A percentile compares a stretch with the other conserved stretches of the same genome.
phyloP scores from a whole-genome alignment of 2,888 invertebrate genomes.

The Euzetes globulus region DNA sequence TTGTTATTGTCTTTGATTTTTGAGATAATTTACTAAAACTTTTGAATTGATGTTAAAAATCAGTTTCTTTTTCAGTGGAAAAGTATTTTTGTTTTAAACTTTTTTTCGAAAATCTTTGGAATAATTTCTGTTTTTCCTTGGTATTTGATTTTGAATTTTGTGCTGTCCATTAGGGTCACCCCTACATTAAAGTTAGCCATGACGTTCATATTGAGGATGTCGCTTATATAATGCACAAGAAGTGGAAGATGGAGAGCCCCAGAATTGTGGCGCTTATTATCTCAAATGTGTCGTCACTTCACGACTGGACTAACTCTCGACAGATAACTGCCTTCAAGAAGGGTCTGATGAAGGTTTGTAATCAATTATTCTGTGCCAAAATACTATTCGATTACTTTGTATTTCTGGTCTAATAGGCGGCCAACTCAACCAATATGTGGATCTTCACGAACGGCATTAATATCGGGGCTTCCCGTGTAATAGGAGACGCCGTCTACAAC shows the following conservation, averaged over 20 bases:
- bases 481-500: conserved; percentile 47
- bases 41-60: no score
- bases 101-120: background rate
- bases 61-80: no score
- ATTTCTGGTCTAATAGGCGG: conserved; percentile 43
- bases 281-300: conserved; percentile 39
- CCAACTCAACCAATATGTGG: conserved; percentile 47
- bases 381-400: background rate
- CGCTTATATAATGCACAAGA: conserved; percentile 37
- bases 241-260: conserved; percentile 40
- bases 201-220: conserved; percentile 41
- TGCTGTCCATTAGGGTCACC: conserved; percentile 33
- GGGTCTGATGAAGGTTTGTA: conserved; percentile 41
- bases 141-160: background rate
- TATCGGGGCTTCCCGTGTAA: conserved; percentile 45
- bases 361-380: background rate
- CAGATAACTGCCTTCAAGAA: conserved; percentile 41
- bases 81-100: no score
- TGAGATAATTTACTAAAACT: no score
- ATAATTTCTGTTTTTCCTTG: no score
- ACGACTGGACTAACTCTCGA: conserved; percentile 40
- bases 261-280: conserved; percentile 42
- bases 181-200: conserved; percentile 39
- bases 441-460: conserved; percentile 47
- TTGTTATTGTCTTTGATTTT: background rate